phyloP scores from a whole-genome alignment of 2,113 vertebrate genomes.

The crab-eating macaque (Macaca fascicularis) region T2T-MFA8v1.1 NC_088394.1:66634001-66634500 shows the following conservation, averaged over 20 bases:
- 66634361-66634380: neutral
- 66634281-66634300: constrained; percentile 33
- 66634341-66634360: constrained; percentile 16
- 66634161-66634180: constrained; percentile 69
- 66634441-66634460: constrained; percentile 29
- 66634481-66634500: neutral
- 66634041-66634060: constrained; percentile 69
- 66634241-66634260: constrained; percentile 4
- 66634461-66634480: neutral
- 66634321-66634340: neutral
- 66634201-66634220: constrained; percentile 25
- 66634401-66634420: neutral
- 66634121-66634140: constrained; percentile 66
- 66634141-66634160: neutral
- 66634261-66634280: constrained; percentile 47
- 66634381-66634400: neutral
- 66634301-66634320: neutral
- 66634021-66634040: constrained; percentile 76
- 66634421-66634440: neutral
- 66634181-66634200: constrained; percentile 50
- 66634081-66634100: constrained; percentile 74
- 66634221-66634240: constrained; percentile 65
- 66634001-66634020: constrained; percentile 80
- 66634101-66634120: constrained; percentile 62
- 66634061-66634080: constrained; percentile 67